These are phyloP conservation scores for Dunckerocampus dactyliophorus DNA, from an alignment of 2,113 vertebrate species.

Conservation along the genomic window DNA sequence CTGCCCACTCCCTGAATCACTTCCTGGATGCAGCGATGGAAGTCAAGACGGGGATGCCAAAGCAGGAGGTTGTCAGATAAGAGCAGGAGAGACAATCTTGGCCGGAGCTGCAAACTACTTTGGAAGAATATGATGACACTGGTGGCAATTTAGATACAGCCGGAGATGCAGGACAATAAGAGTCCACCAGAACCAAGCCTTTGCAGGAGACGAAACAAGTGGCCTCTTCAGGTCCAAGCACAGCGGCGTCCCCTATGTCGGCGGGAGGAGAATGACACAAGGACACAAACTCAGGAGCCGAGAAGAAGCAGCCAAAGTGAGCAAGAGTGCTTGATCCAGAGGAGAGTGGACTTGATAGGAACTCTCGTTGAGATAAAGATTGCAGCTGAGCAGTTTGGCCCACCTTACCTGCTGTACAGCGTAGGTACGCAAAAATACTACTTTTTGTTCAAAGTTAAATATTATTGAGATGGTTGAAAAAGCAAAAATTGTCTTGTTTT, in stretches of 20 bases:
- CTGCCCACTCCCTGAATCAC: no score
- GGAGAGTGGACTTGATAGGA: no score
- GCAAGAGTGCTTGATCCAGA: conserved; percentile 49
- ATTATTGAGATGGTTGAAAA: no score
- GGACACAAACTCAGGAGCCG: neutral
- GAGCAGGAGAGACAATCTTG: conserved; percentile 43
- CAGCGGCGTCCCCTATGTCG: neutral
- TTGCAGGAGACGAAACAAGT: neutral
- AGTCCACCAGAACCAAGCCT: neutral
- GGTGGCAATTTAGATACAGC: no score
- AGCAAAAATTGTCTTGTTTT: no score
- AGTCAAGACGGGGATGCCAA: conserved; percentile 42
- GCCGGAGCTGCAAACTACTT: no score
- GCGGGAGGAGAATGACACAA: neutral
- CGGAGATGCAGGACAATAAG: no score
- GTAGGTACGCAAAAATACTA: conserved; percentile 71
- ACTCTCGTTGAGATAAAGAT: conserved; percentile 72
- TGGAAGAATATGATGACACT: neutral
- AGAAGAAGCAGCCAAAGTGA: conserved; percentile 29
- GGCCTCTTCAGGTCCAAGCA: neutral
- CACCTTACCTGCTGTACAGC: conserved; percentile 82
- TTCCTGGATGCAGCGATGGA: conserved; percentile 72
- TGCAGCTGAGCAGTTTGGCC: conserved; percentile 71
- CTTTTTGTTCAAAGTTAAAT: no score
- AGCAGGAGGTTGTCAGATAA: conserved; percentile 44